phyloP scores from a whole-genome alignment of 2,888 invertebrate genomes.

The Ectemnius continuus region DNA sequence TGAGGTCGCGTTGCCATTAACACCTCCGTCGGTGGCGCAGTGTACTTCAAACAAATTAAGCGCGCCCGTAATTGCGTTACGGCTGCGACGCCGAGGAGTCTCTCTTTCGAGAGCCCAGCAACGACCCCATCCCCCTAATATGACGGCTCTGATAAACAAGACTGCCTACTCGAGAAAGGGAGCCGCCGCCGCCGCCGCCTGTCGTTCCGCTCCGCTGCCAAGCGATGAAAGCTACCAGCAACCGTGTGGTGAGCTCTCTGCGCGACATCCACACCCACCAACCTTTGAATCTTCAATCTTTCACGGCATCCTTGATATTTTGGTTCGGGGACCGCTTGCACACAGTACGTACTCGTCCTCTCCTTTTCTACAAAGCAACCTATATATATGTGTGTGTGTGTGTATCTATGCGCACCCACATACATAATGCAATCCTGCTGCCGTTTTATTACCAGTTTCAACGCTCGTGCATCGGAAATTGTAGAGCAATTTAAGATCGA shows the following conservation, averaged over 20 bases:
- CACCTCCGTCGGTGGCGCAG: conserved; percentile 70
- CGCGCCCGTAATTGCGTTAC: conserved; percentile 74
- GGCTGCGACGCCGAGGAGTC: conserved; percentile 65
- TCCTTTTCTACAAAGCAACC: too few species aligned
- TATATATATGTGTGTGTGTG: too few species aligned
- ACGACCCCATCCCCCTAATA: conserved; percentile 49
- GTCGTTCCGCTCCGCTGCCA: conserved; percentile 9
- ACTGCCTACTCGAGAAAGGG: conserved; percentile 47
- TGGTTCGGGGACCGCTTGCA: conserved; percentile 19
- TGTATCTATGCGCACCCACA: neutral
- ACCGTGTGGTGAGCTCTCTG: conserved; percentile 48
- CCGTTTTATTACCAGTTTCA: neutral
- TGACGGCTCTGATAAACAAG: conserved; percentile 58
- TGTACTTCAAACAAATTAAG: conserved; percentile 77
- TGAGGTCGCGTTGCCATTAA: conserved; percentile 72
- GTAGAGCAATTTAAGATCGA: neutral
- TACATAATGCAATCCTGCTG: too few species aligned
- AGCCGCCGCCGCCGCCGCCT: conserved; percentile 22
- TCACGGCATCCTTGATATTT: conserved; percentile 46
- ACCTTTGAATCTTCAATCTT: conserved; percentile 54
- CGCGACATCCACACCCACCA: conserved; percentile 21
- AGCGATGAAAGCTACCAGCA: conserved; percentile 56
- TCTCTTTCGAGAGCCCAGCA: conserved; percentile 56
- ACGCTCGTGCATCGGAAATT: neutral
- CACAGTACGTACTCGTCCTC: neutral